Conservation (phyloP, 2,797 vertebrate species). For the Gallirallus australis region DNA sequence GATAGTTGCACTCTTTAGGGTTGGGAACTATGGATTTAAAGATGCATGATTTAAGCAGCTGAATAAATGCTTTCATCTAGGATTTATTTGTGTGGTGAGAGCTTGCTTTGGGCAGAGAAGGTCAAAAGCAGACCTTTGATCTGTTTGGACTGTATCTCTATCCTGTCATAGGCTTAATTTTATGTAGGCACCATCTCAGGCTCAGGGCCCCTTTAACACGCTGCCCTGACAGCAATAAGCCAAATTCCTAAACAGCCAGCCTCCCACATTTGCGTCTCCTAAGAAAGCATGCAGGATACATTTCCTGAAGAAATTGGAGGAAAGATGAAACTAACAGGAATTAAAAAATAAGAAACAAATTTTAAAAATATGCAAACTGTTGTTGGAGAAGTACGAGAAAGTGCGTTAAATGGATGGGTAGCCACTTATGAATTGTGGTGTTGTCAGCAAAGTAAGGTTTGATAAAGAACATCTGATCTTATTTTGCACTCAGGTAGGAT, state of each 20-base stretch:
- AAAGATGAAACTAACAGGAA: not conserved
- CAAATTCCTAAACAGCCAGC: not conserved
- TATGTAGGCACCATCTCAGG: not conserved
- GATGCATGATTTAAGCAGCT: not conserved
- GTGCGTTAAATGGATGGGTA: not conserved
- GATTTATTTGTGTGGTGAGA: constrained; percentile 24
- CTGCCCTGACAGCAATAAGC: not conserved
- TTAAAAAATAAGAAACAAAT: not conserved
- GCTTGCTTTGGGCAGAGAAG: constrained; percentile 5
- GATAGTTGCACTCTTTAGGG: not conserved
- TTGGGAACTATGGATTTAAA: not conserved
- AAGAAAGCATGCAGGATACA: fast-evolving
- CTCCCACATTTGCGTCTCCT: not conserved
- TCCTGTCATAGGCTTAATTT: not conserved
- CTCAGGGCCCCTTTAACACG: not conserved
- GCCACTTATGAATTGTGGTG: not conserved
- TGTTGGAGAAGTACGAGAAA: not conserved
- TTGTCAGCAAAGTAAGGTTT: not conserved
- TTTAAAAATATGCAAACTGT: not conserved
- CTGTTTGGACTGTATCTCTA: not conserved
- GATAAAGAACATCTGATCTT: not conserved
- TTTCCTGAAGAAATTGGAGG: not conserved
- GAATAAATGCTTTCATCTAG: constrained; percentile 28
- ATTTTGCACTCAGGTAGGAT: not conserved
- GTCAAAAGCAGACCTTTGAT: constrained; percentile 31